Evolutionary conservation across 2,888 invertebrate genomes (phyloP).

Genomic region (Aspidiotus destructor): DNA sequence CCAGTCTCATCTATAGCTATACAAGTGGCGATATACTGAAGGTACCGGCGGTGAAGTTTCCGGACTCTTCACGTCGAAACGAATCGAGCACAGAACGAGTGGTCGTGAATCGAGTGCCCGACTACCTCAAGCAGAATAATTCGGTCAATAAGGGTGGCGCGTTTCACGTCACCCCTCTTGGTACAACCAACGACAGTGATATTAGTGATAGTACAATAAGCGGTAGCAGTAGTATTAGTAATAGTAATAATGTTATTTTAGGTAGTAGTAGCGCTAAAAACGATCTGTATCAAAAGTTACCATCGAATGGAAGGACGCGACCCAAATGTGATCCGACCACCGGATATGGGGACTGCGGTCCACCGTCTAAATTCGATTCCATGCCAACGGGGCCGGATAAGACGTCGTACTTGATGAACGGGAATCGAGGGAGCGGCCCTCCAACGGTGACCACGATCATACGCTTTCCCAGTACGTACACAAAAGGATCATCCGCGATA

Average conservation of each 20-base stretch:
- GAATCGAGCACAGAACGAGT: neutral
- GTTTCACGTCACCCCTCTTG: no score
- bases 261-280: conserved; percentile 14
- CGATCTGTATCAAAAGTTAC: conserved; percentile 19
- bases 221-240: conserved; percentile 1
- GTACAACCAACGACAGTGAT: conserved; percentile 1
- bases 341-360: conserved; percentile 13
- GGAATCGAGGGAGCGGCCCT: conserved; percentile 1
- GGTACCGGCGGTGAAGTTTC: neutral
- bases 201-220: neutral
- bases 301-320: conserved; percentile 7
- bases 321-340: conserved; percentile 16
- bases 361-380: neutral
- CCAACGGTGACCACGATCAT: conserved; percentile 11
- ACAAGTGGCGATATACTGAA: neutral
- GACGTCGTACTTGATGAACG: conserved; percentile 1
- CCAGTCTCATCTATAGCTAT: neutral
- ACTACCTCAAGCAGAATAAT: neutral
- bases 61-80: neutral
- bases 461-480: conserved; percentile 14
- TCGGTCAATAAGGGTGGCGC: neutral
- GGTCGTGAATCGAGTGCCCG: neutral
- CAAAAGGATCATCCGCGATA: conserved; percentile 5
- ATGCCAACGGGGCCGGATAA: conserved; percentile 1
- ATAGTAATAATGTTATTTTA: neutral